These are phyloP conservation scores for Neodiprion virginianus DNA, from an alignment of 1,140 invertebrate genomes.

Conservation along the genomic window DNA sequence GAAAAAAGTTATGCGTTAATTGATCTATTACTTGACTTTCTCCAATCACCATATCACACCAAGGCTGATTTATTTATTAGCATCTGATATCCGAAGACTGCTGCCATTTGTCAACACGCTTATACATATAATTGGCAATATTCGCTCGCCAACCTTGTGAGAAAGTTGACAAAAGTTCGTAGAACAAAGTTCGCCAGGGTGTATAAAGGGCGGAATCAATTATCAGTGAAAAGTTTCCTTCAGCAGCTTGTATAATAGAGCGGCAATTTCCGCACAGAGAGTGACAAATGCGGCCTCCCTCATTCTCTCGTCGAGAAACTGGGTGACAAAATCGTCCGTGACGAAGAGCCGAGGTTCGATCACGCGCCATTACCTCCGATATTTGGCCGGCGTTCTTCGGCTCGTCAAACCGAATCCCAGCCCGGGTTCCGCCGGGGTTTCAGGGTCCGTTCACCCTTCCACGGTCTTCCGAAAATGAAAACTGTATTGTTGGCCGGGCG, in stretches of 20 bases:
- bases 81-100: no score
- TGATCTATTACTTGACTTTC: no score
- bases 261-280: constrained; percentile 21
- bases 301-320: constrained; percentile 20
- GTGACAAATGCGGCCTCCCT: constrained; percentile 48
- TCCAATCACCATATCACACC: no score
- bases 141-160: no score
- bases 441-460: constrained; percentile 34
- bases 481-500: constrained; percentile 47
- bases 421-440: constrained; percentile 30
- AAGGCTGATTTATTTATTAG: no score
- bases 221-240: constrained; percentile 35
- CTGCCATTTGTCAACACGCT: no score
- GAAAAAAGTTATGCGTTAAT: no score
- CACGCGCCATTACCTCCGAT: constrained; percentile 55
- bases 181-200: no score
- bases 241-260: not conserved
- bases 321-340: constrained; percentile 52
- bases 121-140: no score
- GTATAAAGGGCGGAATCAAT: not conserved
- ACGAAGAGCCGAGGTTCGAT: constrained; percentile 45
- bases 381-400: constrained; percentile 31
- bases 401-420: constrained; percentile 43
- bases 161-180: no score
- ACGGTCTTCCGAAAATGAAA: constrained; percentile 48